Conservation (phyloP, 2,797 vertebrate genomes). For the Coluber constrictor region DNA sequence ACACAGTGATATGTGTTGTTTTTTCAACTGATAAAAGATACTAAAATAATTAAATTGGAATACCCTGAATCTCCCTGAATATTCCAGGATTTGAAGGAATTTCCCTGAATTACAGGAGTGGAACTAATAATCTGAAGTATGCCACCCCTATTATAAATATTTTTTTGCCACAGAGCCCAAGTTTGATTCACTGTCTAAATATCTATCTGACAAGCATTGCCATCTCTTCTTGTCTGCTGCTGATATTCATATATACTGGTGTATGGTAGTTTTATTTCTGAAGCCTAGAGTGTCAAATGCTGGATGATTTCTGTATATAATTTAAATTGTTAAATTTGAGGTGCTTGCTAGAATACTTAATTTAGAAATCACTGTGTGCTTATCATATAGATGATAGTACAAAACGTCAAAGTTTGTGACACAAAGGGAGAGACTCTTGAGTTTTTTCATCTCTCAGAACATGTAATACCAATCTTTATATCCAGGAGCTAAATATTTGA, state of each 20-base stretch:
- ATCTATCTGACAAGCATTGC: neutral
- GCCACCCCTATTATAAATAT: neutral
- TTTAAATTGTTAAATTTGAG: neutral
- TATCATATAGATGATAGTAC: neutral
- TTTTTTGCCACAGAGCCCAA: neutral
- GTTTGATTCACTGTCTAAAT: neutral
- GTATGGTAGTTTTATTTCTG: neutral
- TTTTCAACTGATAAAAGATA: neutral
- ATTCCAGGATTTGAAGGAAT: neutral
- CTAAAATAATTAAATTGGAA: neutral
- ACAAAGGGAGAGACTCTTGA: neutral
- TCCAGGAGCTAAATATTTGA: neutral
- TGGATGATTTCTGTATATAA: neutral
- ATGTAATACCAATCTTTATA: neutral
- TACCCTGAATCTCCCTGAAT: neutral
- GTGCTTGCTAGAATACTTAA: neutral
- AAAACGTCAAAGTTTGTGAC: neutral
- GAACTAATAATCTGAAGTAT: neutral
- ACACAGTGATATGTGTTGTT: neutral
- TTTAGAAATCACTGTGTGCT: neutral
- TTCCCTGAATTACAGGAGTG: neutral
- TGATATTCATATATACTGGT: neutral
- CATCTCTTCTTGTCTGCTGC: neutral
- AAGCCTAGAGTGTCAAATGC: neutral
- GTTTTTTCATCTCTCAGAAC: neutral